phyloP scores from a whole-genome alignment of 2,888 invertebrate genomes.

The Nomada ruficornis region DNA sequence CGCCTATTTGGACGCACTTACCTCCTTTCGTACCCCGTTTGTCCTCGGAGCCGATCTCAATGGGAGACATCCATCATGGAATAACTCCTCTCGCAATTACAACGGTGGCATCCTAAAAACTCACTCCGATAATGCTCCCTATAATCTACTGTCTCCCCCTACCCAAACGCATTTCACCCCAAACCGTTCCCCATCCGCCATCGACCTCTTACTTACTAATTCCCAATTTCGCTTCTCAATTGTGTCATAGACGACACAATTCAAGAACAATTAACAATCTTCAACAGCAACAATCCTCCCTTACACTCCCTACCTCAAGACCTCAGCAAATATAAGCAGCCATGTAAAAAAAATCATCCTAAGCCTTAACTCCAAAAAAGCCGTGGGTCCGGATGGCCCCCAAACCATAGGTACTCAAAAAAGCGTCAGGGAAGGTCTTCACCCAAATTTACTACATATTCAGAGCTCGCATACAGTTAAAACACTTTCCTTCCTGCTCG shows the following conservation, averaged over 20 bases:
- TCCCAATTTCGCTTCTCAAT: background rate
- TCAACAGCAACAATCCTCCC: background rate
- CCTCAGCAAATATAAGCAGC: background rate
- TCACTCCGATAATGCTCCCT: background rate
- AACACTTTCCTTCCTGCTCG: conserved; percentile 68
- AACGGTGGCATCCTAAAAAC: background rate
- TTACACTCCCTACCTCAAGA: background rate
- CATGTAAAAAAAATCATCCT: background rate
- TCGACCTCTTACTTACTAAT: background rate
- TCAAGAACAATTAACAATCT: background rate
- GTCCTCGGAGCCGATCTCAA: background rate
- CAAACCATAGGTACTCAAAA: conserved; percentile 3
- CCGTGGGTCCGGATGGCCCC: background rate
- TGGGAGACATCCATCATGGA: background rate
- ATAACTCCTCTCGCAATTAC: background rate
- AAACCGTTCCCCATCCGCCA: background rate
- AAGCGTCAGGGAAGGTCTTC: background rate
- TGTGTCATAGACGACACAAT: background rate
- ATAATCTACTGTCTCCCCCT: background rate
- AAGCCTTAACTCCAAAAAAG: background rate
- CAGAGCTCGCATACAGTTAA: background rate
- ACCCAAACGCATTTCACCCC: background rate
- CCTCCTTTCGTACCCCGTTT: background rate
- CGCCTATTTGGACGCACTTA: too few relatives aligned
- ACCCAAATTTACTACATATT: conserved; percentile 8